These are phyloP conservation scores for Aplidium turbinatum DNA, from an alignment of 23 tunicate species.

Conservation along the genomic window DNA sequence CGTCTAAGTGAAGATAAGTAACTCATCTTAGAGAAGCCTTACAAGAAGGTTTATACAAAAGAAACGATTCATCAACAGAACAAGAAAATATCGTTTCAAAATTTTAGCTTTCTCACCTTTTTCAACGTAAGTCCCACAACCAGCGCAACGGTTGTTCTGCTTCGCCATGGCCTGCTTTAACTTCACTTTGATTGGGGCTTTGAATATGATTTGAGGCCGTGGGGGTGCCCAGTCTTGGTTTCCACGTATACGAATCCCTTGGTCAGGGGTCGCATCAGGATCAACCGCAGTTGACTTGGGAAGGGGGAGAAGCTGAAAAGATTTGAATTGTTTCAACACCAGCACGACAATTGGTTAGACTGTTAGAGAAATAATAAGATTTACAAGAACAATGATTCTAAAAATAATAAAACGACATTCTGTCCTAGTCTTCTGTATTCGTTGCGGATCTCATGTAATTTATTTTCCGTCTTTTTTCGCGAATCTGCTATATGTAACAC, in stretches of 20 bases:
- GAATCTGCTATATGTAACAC: too few species aligned
- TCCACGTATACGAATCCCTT: slow-evolving; percentile 46
- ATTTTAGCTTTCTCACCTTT: slow-evolving; percentile 32
- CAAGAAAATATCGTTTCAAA: too few species aligned
- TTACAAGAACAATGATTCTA: too few species aligned
- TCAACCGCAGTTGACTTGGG: slow-evolving; percentile 60
- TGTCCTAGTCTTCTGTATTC: too few species aligned
- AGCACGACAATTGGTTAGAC: neutral
- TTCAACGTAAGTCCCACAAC: slow-evolving; percentile 70
- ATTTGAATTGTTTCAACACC: neutral
- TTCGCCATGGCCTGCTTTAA: slow-evolving; percentile 53
- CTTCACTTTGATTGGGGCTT: slow-evolving; percentile 29
- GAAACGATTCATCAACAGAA: too few species aligned
- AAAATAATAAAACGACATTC: too few species aligned
- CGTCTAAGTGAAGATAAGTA: too few species aligned
- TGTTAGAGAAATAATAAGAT: too few species aligned
- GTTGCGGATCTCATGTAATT: too few species aligned
- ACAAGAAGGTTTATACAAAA: too few species aligned
- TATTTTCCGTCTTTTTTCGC: too few species aligned
- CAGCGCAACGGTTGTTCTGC: slow-evolving; percentile 77
- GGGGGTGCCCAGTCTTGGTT: slow-evolving; percentile 76
- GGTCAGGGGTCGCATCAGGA: slow-evolving; percentile 32
- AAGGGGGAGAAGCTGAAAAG: slow-evolving; percentile 62
- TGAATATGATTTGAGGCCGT: slow-evolving; percentile 56
- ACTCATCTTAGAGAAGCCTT: too few species aligned